These are phyloP conservation scores for Galeopterus variegatus DNA, from an alignment of 2,113 vertebrate species.

Conservation along the genomic window DNA sequence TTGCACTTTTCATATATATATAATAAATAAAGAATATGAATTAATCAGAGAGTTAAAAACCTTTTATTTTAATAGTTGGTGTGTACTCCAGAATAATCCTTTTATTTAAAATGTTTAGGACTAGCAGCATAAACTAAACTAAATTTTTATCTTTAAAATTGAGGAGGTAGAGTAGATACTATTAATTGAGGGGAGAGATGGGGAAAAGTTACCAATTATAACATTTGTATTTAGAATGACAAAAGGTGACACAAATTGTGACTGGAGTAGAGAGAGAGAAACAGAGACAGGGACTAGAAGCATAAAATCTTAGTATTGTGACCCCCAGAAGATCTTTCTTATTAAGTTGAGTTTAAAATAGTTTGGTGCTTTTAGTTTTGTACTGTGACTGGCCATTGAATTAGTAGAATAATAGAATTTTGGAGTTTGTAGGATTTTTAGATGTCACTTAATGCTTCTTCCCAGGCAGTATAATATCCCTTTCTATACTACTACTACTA, in stretches of 20 bases:
- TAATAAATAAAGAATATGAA: not conserved
- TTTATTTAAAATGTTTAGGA: not conserved
- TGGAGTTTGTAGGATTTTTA: not conserved
- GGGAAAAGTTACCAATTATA: not conserved
- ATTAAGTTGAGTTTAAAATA: not conserved
- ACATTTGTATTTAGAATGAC: not conserved
- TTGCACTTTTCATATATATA: not conserved
- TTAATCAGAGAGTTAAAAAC: not conserved
- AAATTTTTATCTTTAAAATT: conserved; percentile 60
- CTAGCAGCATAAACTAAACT: not conserved
- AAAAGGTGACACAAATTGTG: not conserved
- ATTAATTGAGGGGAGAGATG: not conserved
- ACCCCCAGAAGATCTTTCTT: not conserved
- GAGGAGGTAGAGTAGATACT: not conserved
- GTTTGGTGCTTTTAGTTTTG: not conserved
- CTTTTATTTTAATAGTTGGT: not conserved
- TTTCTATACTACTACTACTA: not conserved
- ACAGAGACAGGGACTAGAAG: not conserved
- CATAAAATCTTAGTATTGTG: not conserved
- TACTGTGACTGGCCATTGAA: not conserved
- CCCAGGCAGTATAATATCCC: not conserved
- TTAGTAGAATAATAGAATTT: conserved; percentile 34
- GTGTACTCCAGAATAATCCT: not conserved
- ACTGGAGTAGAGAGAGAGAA: not conserved
- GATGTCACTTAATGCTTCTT: not conserved